phyloP scores from a whole-genome alignment of 1,140 invertebrate species.

The Solen grandis region DNA sequence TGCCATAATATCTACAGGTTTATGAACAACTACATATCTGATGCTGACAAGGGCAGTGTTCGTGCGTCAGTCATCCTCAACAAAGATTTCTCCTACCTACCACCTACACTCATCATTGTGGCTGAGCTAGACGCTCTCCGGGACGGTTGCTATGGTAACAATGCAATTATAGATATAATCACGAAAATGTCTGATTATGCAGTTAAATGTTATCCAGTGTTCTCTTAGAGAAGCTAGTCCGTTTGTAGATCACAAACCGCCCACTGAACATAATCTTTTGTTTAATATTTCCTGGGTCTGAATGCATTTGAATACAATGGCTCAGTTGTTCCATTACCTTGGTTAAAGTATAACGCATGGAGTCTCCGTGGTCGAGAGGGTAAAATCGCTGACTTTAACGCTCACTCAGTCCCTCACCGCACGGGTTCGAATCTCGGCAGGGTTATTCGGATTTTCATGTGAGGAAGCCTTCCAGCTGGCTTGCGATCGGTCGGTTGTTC shows the following conservation, averaged over 20 bases:
- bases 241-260: neutral
- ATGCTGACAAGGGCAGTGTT: slow-evolving; percentile 59
- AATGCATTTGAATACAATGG: neutral
- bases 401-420: no score
- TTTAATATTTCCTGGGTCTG: neutral
- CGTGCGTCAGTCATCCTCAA: slow-evolving; percentile 68
- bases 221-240: neutral
- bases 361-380: no score
- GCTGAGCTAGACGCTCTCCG: slow-evolving; percentile 72
- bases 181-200: no score
- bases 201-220: neutral
- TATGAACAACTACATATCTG: slow-evolving; percentile 7
- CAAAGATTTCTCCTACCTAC: slow-evolving; percentile 65
- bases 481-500: no score
- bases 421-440: no score
- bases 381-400: no score
- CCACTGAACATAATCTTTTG: neutral
- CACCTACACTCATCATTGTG: slow-evolving; percentile 74
- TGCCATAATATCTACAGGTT: no score
- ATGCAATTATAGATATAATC: no score
- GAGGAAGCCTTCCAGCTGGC: no score
- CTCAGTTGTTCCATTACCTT: neutral
- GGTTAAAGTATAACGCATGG: no score
- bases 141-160: slow-evolving; percentile 75
- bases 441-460: no score